phyloP scores from a whole-genome alignment of 2,113 vertebrate genomes.

The Nycticryphes semicollaris region DNA sequence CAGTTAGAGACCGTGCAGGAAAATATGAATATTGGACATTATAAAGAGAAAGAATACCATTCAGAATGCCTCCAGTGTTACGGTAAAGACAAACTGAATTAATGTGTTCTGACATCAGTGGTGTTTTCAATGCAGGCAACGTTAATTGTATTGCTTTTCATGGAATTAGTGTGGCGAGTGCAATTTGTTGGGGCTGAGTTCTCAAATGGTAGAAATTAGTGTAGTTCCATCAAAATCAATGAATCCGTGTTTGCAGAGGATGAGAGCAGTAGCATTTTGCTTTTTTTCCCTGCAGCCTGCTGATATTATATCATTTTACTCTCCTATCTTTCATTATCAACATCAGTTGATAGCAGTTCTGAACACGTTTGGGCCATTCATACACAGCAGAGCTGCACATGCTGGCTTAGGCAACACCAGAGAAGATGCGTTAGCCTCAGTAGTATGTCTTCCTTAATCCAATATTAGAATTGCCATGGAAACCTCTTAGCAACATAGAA shows the following conservation, averaged over 20 bases:
- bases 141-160: neutral
- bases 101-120: neutral
- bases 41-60: neutral
- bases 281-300: neutral
- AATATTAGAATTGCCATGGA: conserved; percentile 52
- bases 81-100: neutral
- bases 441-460: neutral
- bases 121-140: neutral
- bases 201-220: neutral
- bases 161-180: neutral
- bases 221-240: neutral
- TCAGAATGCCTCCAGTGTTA: neutral
- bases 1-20: neutral
- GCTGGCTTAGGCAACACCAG: neutral
- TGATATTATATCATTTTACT: neutral
- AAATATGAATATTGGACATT: neutral
- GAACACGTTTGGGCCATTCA: neutral
- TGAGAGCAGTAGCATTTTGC: neutral
- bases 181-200: neutral
- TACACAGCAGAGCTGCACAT: neutral
- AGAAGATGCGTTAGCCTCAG: neutral
- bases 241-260: neutral
- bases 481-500: conserved; percentile 39
- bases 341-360: neutral
- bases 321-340: neutral